phyloP scores from a whole-genome alignment of 2,797 vertebrate species.

The Acanthurus lineatus region DNA sequence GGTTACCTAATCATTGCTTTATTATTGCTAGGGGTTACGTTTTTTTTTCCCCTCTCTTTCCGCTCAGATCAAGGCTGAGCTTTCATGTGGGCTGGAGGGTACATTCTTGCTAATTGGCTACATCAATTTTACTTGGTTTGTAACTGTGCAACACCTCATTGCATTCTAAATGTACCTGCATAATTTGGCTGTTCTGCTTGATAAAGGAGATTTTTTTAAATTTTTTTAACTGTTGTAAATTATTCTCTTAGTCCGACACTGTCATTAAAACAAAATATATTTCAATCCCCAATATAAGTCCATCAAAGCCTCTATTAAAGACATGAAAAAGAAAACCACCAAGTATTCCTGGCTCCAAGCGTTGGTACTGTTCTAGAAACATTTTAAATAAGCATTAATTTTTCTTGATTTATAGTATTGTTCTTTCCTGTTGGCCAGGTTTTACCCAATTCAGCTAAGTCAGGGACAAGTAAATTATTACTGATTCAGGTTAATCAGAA shows the following conservation, averaged over 20 bases:
- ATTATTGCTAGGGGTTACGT: conserved; percentile 49
- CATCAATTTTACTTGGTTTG: conserved; percentile 80
- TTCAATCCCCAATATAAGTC: conserved; percentile 42
- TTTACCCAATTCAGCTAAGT: not conserved
- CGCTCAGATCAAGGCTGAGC: conserved; percentile 65
- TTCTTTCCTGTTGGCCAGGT: not conserved
- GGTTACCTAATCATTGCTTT: conserved; percentile 67
- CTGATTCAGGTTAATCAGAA: not conserved
- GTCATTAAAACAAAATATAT: conserved; percentile 63
- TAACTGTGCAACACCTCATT: conserved; percentile 79
- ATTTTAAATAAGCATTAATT: conserved; percentile 1
- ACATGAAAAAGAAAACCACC: conserved; percentile 7
- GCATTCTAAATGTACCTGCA: conserved; percentile 82
- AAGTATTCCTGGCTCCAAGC: conserved; percentile 4
- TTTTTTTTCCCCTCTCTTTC: conserved; percentile 36
- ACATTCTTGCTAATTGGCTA: conserved; percentile 76
- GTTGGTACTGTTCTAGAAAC: not conserved
- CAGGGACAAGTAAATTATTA: not conserved
- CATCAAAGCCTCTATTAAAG: conserved; percentile 57
- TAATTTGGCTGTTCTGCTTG: conserved; percentile 71
- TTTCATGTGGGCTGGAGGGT: conserved; percentile 74
- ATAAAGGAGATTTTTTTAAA: conserved; percentile 58
- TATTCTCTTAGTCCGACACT: conserved; percentile 62
- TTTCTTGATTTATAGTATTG: not conserved
- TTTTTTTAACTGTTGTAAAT: conserved; percentile 52